Percentiles rank a stretch among this genome's conserved stretches.
Evolutionary conservation across 1,140 invertebrate species (phyloP).

Genomic region (Nylanderia fulva): DNA sequence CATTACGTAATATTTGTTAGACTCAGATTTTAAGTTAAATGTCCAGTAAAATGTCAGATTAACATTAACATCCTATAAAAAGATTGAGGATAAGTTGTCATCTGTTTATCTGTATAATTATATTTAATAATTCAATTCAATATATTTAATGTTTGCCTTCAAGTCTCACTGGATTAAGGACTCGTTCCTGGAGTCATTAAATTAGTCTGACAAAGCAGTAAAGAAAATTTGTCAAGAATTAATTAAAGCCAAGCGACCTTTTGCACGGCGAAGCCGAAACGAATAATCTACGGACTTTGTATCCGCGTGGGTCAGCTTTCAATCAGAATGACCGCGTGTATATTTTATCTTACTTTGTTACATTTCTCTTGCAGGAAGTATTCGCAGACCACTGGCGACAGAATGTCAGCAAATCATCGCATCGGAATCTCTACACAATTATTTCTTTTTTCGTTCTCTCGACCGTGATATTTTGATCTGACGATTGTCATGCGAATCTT

Average conservation of each 20-base stretch:
- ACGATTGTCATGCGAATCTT: neutral
- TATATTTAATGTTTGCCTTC: no score
- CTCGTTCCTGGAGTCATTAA: neutral
- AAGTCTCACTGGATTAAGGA: neutral
- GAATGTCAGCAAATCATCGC: neutral
- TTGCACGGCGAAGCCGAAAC: neutral
- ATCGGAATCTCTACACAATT: neutral
- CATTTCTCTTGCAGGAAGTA: neutral
- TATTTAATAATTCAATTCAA: no score
- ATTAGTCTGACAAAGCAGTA: neutral
- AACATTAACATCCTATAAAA: no score
- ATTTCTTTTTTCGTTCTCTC: neutral
- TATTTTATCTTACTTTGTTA: neutral
- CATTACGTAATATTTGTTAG: neutral
- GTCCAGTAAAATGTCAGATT: no score
- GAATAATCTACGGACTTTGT: constrained; percentile 35
- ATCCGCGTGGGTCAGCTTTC: neutral
- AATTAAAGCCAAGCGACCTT: neutral
- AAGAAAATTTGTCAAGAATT: neutral
- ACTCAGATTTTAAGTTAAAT: neutral
- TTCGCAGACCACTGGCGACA: no score
- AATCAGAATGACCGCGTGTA: neutral
- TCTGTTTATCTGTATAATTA: no score
- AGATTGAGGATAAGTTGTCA: no score
- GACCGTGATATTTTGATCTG: neutral